phyloP scores from a whole-genome alignment of 2,797 vertebrate genomes.

The Meriones psammophilus region DNA sequence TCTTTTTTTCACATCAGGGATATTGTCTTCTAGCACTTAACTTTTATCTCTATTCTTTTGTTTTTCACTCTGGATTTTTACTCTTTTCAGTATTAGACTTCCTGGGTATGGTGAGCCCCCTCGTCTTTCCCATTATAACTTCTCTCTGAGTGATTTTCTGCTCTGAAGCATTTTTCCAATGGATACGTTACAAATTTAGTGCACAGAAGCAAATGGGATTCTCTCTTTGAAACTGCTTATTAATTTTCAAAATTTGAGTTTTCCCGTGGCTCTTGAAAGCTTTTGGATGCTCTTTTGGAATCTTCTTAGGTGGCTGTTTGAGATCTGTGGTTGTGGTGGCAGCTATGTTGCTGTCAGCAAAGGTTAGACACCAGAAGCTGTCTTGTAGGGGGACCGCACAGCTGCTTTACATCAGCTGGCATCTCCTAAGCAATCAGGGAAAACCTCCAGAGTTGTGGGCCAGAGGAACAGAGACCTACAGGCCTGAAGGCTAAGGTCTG shows the following conservation, averaged over 20 bases:
- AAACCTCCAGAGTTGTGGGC: not conserved
- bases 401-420: not conserved
- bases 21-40: not conserved
- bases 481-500: not conserved
- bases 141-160: not conserved
- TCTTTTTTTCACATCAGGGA: conserved; percentile 3
- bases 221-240: not conserved
- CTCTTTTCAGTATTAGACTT: not conserved
- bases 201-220: not conserved
- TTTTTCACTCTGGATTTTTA: not conserved
- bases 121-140: not conserved
- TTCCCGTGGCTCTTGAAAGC: not conserved
- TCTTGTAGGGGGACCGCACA: not conserved
- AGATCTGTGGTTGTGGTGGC: not conserved
- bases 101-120: not conserved
- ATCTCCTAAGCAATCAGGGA: not conserved
- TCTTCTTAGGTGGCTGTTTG: not conserved
- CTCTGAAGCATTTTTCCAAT: conserved; percentile 1
- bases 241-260: not conserved
- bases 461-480: not conserved
- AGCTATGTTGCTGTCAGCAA: not conserved
- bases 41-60: not conserved
- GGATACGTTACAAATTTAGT: conserved; percentile 10
- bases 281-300: not conserved
- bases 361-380: not conserved